Conservation (phyloP, 2,797 vertebrate species). For the Iguana delicatissima region DNA sequence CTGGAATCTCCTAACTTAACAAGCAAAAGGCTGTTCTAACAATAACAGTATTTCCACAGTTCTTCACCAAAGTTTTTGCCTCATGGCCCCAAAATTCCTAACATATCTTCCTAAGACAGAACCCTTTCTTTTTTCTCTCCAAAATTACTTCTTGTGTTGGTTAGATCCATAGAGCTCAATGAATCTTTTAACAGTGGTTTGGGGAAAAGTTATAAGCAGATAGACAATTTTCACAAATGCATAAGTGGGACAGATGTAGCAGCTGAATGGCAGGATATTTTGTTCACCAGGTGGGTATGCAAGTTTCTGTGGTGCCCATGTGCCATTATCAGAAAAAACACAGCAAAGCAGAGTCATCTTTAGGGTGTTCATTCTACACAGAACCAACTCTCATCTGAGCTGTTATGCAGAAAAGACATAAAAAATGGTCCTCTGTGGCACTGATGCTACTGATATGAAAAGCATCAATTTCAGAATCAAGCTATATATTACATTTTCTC, state of each 20-base stretch:
- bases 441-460: slow-evolving; percentile 49
- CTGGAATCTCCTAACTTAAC: not conserved
- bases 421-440: slow-evolving; percentile 58
- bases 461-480: slow-evolving; percentile 55
- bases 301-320: slow-evolving; percentile 15
- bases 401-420: slow-evolving; percentile 70
- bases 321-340: slow-evolving; percentile 40
- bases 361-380: slow-evolving; percentile 58
- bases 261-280: slow-evolving; percentile 37
- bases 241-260: slow-evolving; percentile 23
- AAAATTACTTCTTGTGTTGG: not conserved
- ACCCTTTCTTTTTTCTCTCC: not conserved
- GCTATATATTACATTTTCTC: slow-evolving; percentile 49
- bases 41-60: not conserved
- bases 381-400: slow-evolving; percentile 61
- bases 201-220: not conserved
- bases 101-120: not conserved
- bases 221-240: not conserved
- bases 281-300: slow-evolving; percentile 10
- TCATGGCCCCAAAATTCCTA: not conserved
- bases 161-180: not conserved
- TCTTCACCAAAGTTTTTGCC: not conserved
- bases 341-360: slow-evolving; percentile 53
- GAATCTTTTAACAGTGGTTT: slow-evolving; percentile 22
- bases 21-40: not conserved